phyloP scores from a whole-genome alignment of 2,797 vertebrate genomes.

The Antennarius maculatus region DNA sequence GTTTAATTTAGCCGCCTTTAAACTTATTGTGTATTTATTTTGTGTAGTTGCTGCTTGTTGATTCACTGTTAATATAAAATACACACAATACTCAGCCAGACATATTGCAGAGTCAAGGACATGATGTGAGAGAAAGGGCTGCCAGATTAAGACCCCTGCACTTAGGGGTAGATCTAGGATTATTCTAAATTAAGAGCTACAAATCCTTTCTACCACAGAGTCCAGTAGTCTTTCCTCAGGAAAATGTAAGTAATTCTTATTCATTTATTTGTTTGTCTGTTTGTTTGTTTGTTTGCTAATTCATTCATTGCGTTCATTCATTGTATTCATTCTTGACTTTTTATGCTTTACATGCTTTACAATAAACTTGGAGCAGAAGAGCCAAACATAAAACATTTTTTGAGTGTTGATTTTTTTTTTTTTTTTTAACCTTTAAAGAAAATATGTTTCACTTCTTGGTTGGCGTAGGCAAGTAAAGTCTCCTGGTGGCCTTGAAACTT shows the following conservation, averaged over 20 bases:
- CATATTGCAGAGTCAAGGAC: neutral
- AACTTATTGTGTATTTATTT: too few species aligned
- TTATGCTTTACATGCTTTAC: neutral
- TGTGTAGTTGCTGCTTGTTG: neutral
- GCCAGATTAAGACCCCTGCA: neutral
- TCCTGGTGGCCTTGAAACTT: neutral
- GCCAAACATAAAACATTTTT: neutral
- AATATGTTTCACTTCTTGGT: neutral
- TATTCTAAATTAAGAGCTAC: too few species aligned
- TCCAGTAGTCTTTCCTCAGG: too few species aligned
- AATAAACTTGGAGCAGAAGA: neutral
- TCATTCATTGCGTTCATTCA: too few species aligned
- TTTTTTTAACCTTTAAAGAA: constrained; percentile 2
- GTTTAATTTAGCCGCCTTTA: too few species aligned
- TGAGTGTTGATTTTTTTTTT: neutral
- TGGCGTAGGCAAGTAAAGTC: constrained; percentile 8
- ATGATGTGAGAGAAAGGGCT: neutral
- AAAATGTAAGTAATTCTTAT: too few species aligned
- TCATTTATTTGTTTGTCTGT: too few species aligned
- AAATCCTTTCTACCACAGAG: too few species aligned
- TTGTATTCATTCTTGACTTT: neutral
- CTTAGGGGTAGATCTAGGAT: neutral
- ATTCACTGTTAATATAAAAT: neutral
- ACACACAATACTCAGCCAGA: too few species aligned
- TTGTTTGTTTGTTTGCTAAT: too few species aligned